Base-by-base conservation (phyloP, 2,888 invertebrate genomes). In the Caenorhabditis uteleia region DNA sequence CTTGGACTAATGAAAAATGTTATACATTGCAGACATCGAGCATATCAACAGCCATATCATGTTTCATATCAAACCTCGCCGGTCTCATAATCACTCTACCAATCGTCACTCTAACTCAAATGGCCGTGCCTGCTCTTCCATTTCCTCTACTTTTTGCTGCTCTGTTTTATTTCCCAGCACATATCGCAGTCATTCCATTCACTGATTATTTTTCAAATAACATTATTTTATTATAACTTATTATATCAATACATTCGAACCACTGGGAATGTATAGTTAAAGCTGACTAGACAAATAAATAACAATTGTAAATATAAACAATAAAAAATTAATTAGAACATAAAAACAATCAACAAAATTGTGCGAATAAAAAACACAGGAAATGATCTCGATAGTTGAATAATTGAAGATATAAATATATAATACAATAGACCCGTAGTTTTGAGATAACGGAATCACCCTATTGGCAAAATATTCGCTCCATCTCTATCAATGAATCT, bases 21-120 rank as follows among this genome's bases (percentile, higher is more conserved):
- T n/a, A n/a, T n/a, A 34, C 8, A 34, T 57, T 44, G 16, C 48
- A 60, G 48, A 62, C 62, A 1, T 31, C 51, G 2, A 43, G 51
- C 26, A 6, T 34, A 2, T 31, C 23, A 5, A 62, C 62, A 12
- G 40, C 33, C 0, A 10, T 62, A 8, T 50, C 62, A 1, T 62
- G 62, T 16, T 53, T 62, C 27, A 27, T 62, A 3, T 56, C 62
- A 2, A 62, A 62, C 25, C 43, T 62, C 10, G 47, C 33, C 23
- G 62, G 56, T 0, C 48, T 62, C n/a, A 46, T 44, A 3, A 62
- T 56, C 5, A 62, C 51, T 21, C 51, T 62, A n/a, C 62, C 62
- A 5, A 33, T 62, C 20, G 62, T 62, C 14, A 42, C 56, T 0
- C 33, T 62, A 8, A 25, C 51, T 2, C 62, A 56, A 39, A 43